phyloP scores from a whole-genome alignment of 2,888 invertebrate species.

The Neria commutata region DNA sequence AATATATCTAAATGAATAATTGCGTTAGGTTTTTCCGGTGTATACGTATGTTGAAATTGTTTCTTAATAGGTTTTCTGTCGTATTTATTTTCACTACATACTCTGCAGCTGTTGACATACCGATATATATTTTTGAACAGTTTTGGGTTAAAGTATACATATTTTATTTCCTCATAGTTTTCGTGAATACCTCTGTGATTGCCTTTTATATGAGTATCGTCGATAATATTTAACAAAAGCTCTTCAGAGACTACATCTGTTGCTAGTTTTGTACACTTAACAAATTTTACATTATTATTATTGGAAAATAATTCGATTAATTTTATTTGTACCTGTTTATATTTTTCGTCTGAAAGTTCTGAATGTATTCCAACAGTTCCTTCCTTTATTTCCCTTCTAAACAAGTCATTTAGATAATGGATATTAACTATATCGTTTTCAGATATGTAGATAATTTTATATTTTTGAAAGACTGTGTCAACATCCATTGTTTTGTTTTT shows the following conservation, averaged over 20 bases:
- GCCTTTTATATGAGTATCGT: constrained; percentile 13
- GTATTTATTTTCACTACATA: constrained; percentile 27
- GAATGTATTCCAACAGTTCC: constrained; percentile 20
- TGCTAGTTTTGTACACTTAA: constrained; percentile 24
- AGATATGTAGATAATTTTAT: too few species aligned
- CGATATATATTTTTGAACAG: constrained; percentile 21
- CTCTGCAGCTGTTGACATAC: constrained; percentile 16
- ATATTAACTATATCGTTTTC: too few species aligned
- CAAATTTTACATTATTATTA: constrained; percentile 20
- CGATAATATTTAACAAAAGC: constrained; percentile 11
- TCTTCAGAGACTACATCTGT: constrained; percentile 18
- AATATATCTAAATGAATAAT: constrained; percentile 28
- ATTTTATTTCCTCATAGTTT: constrained; percentile 23
- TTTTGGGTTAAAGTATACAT: constrained; percentile 23
- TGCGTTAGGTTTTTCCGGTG: constrained; percentile 22
- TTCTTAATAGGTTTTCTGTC: constrained; percentile 23
- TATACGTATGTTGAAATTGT: constrained; percentile 20
- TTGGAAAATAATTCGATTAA: constrained; percentile 10
- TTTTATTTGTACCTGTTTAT: constrained; percentile 7
- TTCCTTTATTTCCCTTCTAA: constrained; percentile 16
- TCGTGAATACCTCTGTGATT: constrained; percentile 26
- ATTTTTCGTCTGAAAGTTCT: constrained; percentile 11
- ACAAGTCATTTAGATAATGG: too few species aligned
- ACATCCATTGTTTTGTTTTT: too few species aligned
- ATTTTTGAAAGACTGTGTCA: too few species aligned